These are phyloP conservation scores for Drosophila sordidula DNA, from an alignment of 2,888 invertebrate genomes.

Conservation along the genomic window DNA sequence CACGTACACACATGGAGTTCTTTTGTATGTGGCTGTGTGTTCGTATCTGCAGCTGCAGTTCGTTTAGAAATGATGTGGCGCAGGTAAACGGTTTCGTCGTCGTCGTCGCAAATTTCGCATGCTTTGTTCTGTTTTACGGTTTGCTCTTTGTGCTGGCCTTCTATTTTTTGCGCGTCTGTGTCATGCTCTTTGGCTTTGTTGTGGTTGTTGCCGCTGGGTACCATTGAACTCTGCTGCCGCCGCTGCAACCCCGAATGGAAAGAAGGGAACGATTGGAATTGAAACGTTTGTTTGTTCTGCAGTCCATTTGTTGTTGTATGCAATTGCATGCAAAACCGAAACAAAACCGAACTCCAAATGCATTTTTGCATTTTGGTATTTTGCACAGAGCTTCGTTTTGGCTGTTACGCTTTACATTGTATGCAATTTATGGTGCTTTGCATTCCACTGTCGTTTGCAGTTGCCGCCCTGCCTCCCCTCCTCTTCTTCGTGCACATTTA, in stretches of 20 bases:
- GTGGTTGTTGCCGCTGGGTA: conserved; percentile 66
- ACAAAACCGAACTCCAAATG: conserved; percentile 37
- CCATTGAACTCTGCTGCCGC: conserved; percentile 72
- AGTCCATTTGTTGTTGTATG: conserved; percentile 12
- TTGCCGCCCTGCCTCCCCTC: not conserved
- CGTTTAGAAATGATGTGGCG: conserved; percentile 53
- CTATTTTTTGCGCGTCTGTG: conserved; percentile 55
- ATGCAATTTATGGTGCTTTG: conserved; percentile 11
- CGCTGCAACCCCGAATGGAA: conserved; percentile 63
- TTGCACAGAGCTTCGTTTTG: conserved; percentile 25
- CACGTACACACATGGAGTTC: conserved; percentile 1
- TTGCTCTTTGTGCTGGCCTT: conserved; percentile 60
- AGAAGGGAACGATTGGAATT: conserved; percentile 59
- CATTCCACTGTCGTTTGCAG: conserved; percentile 22
- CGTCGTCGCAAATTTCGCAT: conserved; percentile 53
- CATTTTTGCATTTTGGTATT: conserved; percentile 41
- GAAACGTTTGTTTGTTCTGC: conserved; percentile 47
- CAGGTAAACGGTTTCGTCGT: conserved; percentile 56
- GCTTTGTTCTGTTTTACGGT: conserved; percentile 64
- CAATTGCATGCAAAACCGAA: conserved; percentile 26
- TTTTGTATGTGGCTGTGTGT: conserved; percentile 15
- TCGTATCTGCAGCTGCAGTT: conserved; percentile 60
- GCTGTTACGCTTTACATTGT: conserved; percentile 13
- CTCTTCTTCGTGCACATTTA: not conserved
- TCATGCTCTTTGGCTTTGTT: conserved; percentile 67